Evolutionary conservation across 2,888 invertebrate genomes (phyloP), one percentile per base, ranked within the genome.

Genomic region (Chrysotoxum bicinctum): DNA sequence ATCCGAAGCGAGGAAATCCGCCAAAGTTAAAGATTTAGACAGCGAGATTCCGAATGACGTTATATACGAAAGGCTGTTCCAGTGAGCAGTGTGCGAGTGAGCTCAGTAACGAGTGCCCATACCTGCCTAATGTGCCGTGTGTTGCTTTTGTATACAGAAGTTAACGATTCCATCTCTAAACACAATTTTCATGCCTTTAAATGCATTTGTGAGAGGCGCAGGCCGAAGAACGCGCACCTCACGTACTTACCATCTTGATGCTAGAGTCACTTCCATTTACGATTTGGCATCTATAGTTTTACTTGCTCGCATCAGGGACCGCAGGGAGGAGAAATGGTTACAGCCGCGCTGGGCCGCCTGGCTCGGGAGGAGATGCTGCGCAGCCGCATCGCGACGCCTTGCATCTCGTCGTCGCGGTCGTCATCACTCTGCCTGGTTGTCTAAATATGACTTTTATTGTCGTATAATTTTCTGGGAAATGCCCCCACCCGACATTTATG

Each of bases 361-460:
- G 35, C 12, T 52, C 35, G 14, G 26, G 68, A 40, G 70, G 19
- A 70, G 69, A 54, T 52, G 62, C 32, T 40, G 35, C 60, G 19
- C 64, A 56, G 32, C 14, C 50, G n/a, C 26, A 8, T 14, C 14
- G 26, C 52, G 56, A 19, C 56, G 35, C 35, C 7, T 21, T 19
- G 56, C 58, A 21, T 58, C 21, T 58, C 35, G 58, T 35, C 14
- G 50, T n/a, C 14, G 21, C 14, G 14, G 40, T 45, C 60, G 37
- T 50, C 81, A 85, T 85, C 85, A 81, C 77, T 85, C 73, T 77
- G 76, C 54, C 68, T 43, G 62, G 81, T 77, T 85, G 81, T 85
- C 85, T 85, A 85, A 85, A 85, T 85, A 85, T 85, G 85, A 85
- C 85, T 85, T 85, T 85, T 81, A 85, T 73, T 85, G 85, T 85